phyloP scores from a whole-genome alignment of 2,113 vertebrate species.

The Neogobius melanostomus region DNA sequence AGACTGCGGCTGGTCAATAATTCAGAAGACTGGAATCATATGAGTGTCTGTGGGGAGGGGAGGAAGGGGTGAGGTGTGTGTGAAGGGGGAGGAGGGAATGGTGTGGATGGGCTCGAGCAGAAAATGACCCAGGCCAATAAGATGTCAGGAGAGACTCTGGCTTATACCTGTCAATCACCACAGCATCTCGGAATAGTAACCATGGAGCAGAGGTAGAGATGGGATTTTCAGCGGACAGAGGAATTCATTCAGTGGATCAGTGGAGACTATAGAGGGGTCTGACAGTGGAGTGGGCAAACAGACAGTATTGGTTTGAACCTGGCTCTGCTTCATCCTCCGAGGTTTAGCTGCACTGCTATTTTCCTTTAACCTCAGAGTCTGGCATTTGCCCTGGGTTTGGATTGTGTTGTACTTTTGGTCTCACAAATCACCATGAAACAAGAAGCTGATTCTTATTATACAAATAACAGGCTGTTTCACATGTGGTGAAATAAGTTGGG shows the following conservation, averaged over 20 bases:
- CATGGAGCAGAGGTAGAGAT: slow-evolving; percentile 19
- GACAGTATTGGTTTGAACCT: background rate
- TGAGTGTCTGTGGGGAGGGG: slow-evolving; percentile 26
- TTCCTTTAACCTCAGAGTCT: too few species aligned
- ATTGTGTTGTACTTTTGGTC: too few species aligned
- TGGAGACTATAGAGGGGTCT: too few species aligned
- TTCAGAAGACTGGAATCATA: slow-evolving; percentile 64
- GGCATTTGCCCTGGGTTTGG: too few species aligned
- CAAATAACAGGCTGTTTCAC: too few species aligned
- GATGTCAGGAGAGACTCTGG: slow-evolving; percentile 59
- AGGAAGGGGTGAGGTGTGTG: slow-evolving; percentile 29
- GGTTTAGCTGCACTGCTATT: too few species aligned
- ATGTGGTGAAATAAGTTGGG: too few species aligned
- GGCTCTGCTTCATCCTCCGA: too few species aligned
- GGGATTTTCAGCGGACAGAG: slow-evolving; percentile 21
- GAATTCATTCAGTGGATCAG: slow-evolving; percentile 10
- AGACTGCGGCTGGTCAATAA: slow-evolving; percentile 70
- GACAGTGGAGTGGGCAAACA: background rate
- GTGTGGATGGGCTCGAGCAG: background rate
- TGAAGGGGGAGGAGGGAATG: background rate
- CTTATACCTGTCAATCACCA: slow-evolving; percentile 65
- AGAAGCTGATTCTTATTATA: too few species aligned
- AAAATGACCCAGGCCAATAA: slow-evolving; percentile 69
- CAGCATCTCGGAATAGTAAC: slow-evolving; percentile 13
- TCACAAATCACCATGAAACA: too few species aligned